Evolutionary conservation across 1,140 invertebrate genomes (phyloP).

Genomic region (Micrasema minimum): DNA sequence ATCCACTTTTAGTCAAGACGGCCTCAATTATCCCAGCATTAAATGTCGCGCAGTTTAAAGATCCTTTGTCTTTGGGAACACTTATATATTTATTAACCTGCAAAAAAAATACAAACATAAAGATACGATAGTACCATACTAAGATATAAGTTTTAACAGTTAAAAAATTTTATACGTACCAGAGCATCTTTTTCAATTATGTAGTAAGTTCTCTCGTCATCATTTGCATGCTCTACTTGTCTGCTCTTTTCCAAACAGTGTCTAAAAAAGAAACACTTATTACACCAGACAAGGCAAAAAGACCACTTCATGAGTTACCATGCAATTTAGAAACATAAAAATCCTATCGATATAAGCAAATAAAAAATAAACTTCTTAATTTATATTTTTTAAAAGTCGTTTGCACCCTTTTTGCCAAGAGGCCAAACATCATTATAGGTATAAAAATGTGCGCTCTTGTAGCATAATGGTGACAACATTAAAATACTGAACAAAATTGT

Average conservation of each 20-base stretch:
- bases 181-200: conserved; percentile 98
- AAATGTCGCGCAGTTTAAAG: conserved; percentile 97
- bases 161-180: conserved; percentile 64
- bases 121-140: too few species aligned
- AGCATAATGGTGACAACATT: too few species aligned
- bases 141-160: too few species aligned
- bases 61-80: conserved; percentile 97
- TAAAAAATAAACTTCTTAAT: conserved; percentile 26
- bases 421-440: too few species aligned
- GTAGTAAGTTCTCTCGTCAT: conserved; percentile 97
- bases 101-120: conserved; percentile 39
- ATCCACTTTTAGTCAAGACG: conserved; percentile 92
- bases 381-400: too few species aligned
- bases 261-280: conserved; percentile 68
- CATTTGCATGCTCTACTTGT: conserved; percentile 99
- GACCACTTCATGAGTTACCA: too few species aligned
- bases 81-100: conserved; percentile 94
- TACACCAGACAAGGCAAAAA: neutral
- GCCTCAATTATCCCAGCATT: conserved; percentile 98
- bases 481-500: too few species aligned
- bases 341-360: conserved; percentile 29
- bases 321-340: too few species aligned
- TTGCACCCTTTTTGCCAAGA: too few species aligned
- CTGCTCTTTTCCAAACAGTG: conserved; percentile 96
- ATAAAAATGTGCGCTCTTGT: too few species aligned